Evolutionary conservation across 1,140 invertebrate genomes (phyloP), one percentile per base, ranked within the genome.

Genomic region (Euura saliciscinereae): DNA sequence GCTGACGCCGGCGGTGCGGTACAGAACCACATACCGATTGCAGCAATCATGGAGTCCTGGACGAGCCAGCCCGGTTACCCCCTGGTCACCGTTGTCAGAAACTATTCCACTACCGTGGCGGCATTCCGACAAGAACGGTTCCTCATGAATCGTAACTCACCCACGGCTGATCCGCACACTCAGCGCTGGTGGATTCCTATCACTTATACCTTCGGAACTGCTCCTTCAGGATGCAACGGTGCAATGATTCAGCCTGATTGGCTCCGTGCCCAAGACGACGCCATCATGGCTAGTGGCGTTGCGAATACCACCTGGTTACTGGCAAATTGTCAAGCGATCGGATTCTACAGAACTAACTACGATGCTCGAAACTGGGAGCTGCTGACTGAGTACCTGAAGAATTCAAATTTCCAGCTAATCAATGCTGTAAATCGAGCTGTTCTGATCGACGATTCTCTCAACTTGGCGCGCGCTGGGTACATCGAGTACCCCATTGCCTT

Each of bases 401-500:
- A 80, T 1, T 68, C 8, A 0, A 74, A 84, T 65, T 68, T 43
- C 13, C 77, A 80, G 28, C n/a, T 65, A 8, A 89, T 91, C 64
- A 74, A 82, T 66, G 82, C 89, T 0, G 84, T 93, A 2, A 92
- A 93, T 66, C 88, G 93, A 70, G 94, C 93, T 0, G 93, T 95
- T 82, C 83, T 96, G 0, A 89, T 97, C 6, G 93, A 95, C 78
- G 94, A 97, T 82, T 90, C 93, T 0, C 92, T 95, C 80, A 92
- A 92, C 78, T 85, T 96, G 66, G 92, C 93, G 1, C 89, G 91
- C 73, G 89, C 88, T 2, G 90, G 90, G 66, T 81, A 90, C 4
- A 71, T 93, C 3, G 79, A 88, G 44, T 93, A 93, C 75, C 83
- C 87, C 46, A 85, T 91, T 65, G 90, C 91, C 43, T 85, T 93